Conservation (phyloP, 1,140 invertebrate genomes). For the Pachypsylla venusta region DNA sequence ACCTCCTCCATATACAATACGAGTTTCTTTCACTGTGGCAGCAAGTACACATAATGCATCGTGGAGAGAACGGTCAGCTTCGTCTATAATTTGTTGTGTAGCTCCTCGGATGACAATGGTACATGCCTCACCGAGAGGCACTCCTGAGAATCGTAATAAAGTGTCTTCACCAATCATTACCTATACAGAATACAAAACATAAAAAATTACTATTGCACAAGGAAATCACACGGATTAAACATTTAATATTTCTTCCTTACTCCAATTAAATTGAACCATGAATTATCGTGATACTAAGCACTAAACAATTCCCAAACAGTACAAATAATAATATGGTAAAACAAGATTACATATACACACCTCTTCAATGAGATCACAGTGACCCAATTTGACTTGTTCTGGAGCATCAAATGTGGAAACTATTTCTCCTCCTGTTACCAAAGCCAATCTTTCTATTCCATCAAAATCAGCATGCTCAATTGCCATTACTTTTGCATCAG, state of each 20-base stretch:
- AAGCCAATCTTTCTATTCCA: conserved; percentile 90
- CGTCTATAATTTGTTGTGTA: conserved; percentile 98
- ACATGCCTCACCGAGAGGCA: conserved; percentile 89
- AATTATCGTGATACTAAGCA: background rate
- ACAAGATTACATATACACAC: background rate
- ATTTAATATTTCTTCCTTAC: background rate
- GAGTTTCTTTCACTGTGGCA: conserved; percentile 85
- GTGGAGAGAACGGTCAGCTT: conserved; percentile 94
- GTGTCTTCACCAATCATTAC: conserved; percentile 97
- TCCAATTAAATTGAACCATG: background rate
- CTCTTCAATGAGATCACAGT: conserved; percentile 91
- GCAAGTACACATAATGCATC: conserved; percentile 95
- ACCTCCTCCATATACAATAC: conserved; percentile 83
- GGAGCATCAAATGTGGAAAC: conserved; percentile 96
- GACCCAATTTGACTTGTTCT: conserved; percentile 78
- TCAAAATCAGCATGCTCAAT: conserved; percentile 99
- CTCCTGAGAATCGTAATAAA: conserved; percentile 87
- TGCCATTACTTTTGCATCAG: conserved; percentile 96
- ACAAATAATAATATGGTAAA: too few species aligned
- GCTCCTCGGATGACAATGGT: conserved; percentile 93
- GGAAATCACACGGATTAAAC: background rate
- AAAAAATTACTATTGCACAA: background rate
- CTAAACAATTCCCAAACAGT: background rate
- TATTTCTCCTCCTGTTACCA: conserved; percentile 97
- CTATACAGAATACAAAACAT: conserved; percentile 32